Conservation (phyloP, 2,888 invertebrate genomes). For the Chalcis sispes region DNA sequence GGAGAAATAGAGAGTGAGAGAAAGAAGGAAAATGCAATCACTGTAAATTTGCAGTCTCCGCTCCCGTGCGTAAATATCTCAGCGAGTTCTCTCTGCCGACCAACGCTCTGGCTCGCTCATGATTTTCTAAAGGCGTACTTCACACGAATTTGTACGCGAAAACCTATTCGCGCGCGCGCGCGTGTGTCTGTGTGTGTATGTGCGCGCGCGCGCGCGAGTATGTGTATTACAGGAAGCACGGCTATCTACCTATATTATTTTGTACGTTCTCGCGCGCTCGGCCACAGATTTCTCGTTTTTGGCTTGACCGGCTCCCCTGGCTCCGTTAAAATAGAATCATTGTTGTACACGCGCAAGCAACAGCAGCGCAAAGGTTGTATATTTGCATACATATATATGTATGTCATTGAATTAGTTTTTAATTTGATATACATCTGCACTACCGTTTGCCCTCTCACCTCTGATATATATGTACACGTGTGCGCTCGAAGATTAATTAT, state of each 20-base stretch:
- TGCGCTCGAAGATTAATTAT: slow-evolving; percentile 69
- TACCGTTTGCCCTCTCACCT: background rate
- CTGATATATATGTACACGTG: no score
- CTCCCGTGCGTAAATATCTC: slow-evolving; percentile 64
- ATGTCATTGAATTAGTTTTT: slow-evolving; percentile 71
- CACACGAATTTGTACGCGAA: background rate
- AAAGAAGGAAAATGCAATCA: slow-evolving; percentile 63
- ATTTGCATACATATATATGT: slow-evolving; percentile 2
- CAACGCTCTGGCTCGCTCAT: slow-evolving; percentile 57
- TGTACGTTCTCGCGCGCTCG: slow-evolving; percentile 6
- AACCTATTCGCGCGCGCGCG: background rate
- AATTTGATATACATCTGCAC: slow-evolving; percentile 63
- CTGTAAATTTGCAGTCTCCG: slow-evolving; percentile 65
- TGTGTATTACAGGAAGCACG: background rate
- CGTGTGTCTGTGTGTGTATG: slow-evolving; percentile 5
- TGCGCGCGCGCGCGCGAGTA: background rate
- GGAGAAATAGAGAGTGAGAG: background rate
- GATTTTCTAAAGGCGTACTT: slow-evolving; percentile 62
- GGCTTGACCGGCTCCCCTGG: background rate
- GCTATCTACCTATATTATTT: slow-evolving; percentile 31
- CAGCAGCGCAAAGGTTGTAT: no score
- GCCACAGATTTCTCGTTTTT: slow-evolving; percentile 34
- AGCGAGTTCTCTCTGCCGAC: slow-evolving; percentile 53
- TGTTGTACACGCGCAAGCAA: slow-evolving; percentile 39
- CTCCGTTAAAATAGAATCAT: slow-evolving; percentile 11